phyloP scores from a whole-genome alignment of 2,888 invertebrate species.

The Bugulina stolonifera region DNA sequence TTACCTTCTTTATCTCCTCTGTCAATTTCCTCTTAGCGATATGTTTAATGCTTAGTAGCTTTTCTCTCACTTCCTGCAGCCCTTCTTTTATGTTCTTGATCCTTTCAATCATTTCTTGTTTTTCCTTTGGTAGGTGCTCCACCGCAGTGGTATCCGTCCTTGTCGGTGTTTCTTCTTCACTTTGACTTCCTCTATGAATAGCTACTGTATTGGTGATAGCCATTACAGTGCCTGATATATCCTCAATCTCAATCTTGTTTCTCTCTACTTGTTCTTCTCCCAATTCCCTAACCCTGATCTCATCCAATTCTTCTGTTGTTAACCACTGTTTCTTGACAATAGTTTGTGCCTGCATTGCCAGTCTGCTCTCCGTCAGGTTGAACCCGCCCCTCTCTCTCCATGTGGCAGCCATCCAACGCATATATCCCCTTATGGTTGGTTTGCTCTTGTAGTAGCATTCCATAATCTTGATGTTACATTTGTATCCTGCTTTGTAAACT shows the following conservation, averaged over 20 bases:
- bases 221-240: neutral
- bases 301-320: constrained; percentile 1
- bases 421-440: too few species aligned
- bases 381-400: neutral
- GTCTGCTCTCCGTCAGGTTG: neutral
- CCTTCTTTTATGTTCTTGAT: neutral
- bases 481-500: neutral
- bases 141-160: neutral
- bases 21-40: too few species aligned
- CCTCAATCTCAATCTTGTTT: neutral
- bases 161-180: neutral
- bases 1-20: too few species aligned
- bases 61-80: neutral
- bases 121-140: neutral
- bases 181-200: neutral
- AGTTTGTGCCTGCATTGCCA: neutral
- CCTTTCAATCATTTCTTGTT: neutral
- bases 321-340: neutral
- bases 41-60: too few species aligned
- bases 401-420: neutral
- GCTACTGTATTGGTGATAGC: neutral
- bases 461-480: too few species aligned
- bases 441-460: too few species aligned
- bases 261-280: neutral
- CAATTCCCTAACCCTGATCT: neutral